Evolutionary conservation across 2,888 invertebrate genomes (phyloP).

Genomic region (Drosophila helvetica): DNA sequence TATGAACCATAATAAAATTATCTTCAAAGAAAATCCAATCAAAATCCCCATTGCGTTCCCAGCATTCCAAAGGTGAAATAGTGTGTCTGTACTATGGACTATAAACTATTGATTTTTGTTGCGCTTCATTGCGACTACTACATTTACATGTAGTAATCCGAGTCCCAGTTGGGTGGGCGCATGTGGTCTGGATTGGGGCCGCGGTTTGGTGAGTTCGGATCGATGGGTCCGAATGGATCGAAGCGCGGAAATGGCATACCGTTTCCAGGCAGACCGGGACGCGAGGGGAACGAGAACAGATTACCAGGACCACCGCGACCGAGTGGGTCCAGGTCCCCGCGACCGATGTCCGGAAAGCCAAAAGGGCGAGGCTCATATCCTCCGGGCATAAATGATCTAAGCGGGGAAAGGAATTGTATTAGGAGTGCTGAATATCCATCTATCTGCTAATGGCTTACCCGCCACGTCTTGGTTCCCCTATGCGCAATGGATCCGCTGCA

Average conservation of each 20-base stretch:
- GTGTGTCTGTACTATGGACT: background rate
- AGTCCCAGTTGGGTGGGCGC: conserved; percentile 86
- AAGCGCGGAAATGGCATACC: conserved; percentile 84
- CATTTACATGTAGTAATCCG: conserved; percentile 80
- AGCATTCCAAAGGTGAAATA: background rate
- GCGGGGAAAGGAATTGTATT: background rate
- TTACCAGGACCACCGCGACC: conserved; percentile 84
- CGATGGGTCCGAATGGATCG: conserved; percentile 92
- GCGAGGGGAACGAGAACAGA: conserved; percentile 71
- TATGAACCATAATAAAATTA: conserved; percentile 65
- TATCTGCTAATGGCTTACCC: conserved; percentile 45
- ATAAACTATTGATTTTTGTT: conserved; percentile 27
- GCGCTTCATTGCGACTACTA: background rate
- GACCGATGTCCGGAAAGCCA: conserved; percentile 86
- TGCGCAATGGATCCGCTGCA: conserved; percentile 70
- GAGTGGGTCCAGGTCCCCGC: conserved; percentile 92
- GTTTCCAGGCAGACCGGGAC: conserved; percentile 41
- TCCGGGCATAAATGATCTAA: conserved; percentile 52
- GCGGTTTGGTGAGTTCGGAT: conserved; percentile 81
- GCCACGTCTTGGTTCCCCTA: conserved; percentile 71
- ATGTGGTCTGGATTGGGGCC: conserved; percentile 89
- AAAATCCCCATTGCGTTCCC: background rate
- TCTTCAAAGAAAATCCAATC: conserved; percentile 29
- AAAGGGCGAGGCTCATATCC: conserved; percentile 73
- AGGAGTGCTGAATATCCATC: background rate